Evolutionary conservation across 2,113 vertebrate genomes (phyloP), one percentile per base, ranked within the genome.

Genomic region (Collichthys lucidus): DNA sequence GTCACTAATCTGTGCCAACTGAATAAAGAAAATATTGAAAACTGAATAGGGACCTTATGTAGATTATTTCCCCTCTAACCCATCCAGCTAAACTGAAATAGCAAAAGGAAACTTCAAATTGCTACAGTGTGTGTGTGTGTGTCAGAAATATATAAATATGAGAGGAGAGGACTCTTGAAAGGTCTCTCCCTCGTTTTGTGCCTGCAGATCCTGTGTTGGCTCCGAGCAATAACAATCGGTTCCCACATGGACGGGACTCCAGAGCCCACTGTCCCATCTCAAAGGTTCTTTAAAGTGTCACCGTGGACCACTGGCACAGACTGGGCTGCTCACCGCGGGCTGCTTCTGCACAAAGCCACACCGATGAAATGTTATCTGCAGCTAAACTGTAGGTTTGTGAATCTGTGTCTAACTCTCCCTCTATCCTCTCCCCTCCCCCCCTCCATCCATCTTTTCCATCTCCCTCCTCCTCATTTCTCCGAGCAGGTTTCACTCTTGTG

Each of bases 401-500:
- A 74, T 84, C 77, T 68, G 75, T 6, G 7, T 63, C 66, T 69
- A 50, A 80, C 68, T 86, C 75, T 49, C 59, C 26, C 22, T 8
- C 31, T 40, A 40, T 40, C 35, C 35, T 9, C 35, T 26, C 31
- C 22, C 31, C n/a, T 26, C 81, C 52, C 56, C 56, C 50, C 29
- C 60, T 52, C 17, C 64, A 49, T 82, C 82, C 86, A 87, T 86
- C 86, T 80, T 57, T 71, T 59, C 86, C 76, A 20, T 79, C 82
- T 79, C 79, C 86, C 89, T 87, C 81, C 78, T 69, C 74, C 91
- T 91, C 84, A 35, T 88, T 87, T 92, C 81, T 87, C 81, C 20
- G 31, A 86, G 86, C 73, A 91, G 86, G 87, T 92, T 92, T 92
- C 88, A 91, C 86, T 92, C 89, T 87, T 90, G 90, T 84, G 91